Evolutionary conservation across 2,888 invertebrate species (phyloP).

Genomic region (Kuschelorhynchus macadamiae): DNA sequence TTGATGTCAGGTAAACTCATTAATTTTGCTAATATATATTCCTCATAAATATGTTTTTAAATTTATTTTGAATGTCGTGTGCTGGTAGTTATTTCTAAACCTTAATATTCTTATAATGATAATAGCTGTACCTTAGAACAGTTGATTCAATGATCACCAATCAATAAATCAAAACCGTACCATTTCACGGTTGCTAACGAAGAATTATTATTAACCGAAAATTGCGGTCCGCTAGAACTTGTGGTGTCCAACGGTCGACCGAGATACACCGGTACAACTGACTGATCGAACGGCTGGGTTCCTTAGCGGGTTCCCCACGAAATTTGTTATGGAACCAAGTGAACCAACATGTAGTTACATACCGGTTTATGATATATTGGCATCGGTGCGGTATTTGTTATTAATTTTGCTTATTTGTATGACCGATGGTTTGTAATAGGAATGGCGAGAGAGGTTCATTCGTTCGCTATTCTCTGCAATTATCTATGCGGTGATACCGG

Average conservation of each 20-base stretch:
- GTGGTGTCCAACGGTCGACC: constrained; percentile 17
- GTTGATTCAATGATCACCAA: neutral
- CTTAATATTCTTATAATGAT: too few relatives aligned
- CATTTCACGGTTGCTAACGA: neutral
- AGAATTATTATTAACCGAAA: constrained; percentile 8
- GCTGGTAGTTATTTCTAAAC: too few relatives aligned
- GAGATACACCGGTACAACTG: constrained; percentile 29
- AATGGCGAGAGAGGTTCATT: neutral
- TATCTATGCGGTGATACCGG: neutral
- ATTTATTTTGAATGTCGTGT: too few relatives aligned
- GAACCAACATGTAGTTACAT: constrained; percentile 9
- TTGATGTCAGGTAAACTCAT: too few relatives aligned
- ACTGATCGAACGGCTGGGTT: constrained; percentile 15
- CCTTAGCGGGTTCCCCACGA: constrained; percentile 24
- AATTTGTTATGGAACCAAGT: constrained; percentile 21
- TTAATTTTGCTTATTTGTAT: constrained; percentile 5
- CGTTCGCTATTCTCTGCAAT: too few relatives aligned
- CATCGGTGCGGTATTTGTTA: constrained; percentile 5
- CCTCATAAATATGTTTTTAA: too few relatives aligned
- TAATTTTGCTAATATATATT: too few relatives aligned
- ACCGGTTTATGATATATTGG: constrained; percentile 26
- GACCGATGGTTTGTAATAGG: neutral
- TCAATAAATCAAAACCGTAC: constrained; percentile 10
- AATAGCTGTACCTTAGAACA: constrained; percentile 15
- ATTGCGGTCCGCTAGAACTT: neutral